Percentiles rank a stretch among this genome's conserved stretches.
Evolutionary conservation across 2,113 vertebrate species (phyloP).

Genomic region (Cacatua alba): DNA sequence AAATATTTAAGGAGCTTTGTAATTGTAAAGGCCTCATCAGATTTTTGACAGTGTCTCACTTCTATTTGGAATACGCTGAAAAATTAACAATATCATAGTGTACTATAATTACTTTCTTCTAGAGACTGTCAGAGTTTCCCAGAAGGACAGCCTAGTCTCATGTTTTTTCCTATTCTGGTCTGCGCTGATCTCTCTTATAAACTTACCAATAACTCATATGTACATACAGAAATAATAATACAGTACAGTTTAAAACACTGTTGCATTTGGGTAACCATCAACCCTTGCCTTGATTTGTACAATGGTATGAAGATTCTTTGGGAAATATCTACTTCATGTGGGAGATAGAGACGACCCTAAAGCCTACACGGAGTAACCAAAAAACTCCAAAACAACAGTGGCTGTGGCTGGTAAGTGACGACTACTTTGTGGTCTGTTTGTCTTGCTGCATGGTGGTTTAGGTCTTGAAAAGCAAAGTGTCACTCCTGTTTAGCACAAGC

Average conservation of each 20-base stretch:
- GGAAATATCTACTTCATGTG: not conserved
- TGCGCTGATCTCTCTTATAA: not conserved
- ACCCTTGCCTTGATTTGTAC: not conserved
- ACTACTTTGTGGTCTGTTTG: accelerated
- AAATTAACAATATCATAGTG: not conserved
- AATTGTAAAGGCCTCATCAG: not conserved
- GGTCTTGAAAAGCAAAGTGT: not conserved
- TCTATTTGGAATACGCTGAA: not conserved
- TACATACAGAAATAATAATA: not conserved
- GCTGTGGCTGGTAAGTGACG: not conserved
- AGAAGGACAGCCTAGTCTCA: not conserved
- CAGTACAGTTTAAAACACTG: not conserved
- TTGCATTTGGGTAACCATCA: not conserved
- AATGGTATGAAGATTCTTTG: not conserved
- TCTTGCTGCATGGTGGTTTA: not conserved
- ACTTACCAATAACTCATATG: not conserved
- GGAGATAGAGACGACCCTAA: not conserved
- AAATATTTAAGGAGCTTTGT: conserved; percentile 26
- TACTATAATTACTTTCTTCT: not conserved
- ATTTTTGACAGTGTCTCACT: not conserved
- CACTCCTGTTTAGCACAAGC: not conserved
- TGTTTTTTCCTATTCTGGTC: not conserved
- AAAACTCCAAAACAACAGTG: not conserved
- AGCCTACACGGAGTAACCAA: accelerated
- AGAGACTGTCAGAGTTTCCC: not conserved